Evolutionary conservation across 2,888 invertebrate species (phyloP).

Genomic region (Callimorpha dominula): DNA sequence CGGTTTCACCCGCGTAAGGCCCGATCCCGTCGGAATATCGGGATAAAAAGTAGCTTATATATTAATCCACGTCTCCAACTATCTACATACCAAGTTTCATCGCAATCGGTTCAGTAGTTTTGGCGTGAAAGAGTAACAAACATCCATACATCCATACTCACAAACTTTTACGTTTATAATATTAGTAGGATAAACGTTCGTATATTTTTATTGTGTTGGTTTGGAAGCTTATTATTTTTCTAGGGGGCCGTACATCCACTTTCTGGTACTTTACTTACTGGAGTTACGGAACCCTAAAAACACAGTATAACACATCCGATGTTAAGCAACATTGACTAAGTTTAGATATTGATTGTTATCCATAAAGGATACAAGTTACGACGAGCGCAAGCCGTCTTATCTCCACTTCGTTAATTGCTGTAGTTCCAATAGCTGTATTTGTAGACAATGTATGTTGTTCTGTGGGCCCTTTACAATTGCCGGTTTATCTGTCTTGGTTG

Average conservation of each 20-base stretch:
- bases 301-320: not conserved
- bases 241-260: too few relatives aligned
- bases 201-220: not conserved
- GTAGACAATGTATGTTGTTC: slow-evolving; percentile 32
- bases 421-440: slow-evolving; percentile 40
- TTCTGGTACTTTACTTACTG: not conserved
- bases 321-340: slow-evolving; percentile 6
- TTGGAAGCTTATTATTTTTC: not conserved
- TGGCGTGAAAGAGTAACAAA: too few relatives aligned
- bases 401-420: slow-evolving; percentile 47
- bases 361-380: slow-evolving; percentile 17
- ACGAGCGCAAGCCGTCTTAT: slow-evolving; percentile 31
- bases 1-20: too few relatives aligned
- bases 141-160: too few relatives aligned
- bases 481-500: slow-evolving; percentile 43
- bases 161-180: too few relatives aligned
- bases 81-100: too few relatives aligned
- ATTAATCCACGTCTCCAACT: too few relatives aligned
- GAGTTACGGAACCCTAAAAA: not conserved
- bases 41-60: too few relatives aligned
- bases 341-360: slow-evolving; percentile 8
- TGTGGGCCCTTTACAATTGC: slow-evolving; percentile 34
- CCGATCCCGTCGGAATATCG: too few relatives aligned
- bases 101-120: too few relatives aligned
- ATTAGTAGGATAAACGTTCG: too few relatives aligned